Evolutionary conservation across 2,113 vertebrate species (phyloP).

Genomic region (Taurulus bubalis): DNA sequence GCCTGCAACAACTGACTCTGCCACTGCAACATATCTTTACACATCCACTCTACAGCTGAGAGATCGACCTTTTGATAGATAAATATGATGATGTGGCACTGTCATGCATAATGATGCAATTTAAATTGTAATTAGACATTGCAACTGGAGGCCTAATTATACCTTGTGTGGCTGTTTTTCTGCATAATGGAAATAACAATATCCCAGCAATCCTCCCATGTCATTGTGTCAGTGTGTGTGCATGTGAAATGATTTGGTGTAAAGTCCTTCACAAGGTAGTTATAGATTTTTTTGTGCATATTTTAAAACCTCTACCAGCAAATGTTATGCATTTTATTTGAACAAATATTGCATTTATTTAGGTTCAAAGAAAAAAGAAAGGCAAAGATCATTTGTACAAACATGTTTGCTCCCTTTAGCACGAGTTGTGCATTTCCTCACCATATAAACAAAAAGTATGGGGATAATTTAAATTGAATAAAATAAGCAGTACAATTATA

Average conservation of each 20-base stretch:
- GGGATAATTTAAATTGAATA: not conserved
- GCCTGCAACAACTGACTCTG: not conserved
- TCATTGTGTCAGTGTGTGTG: not conserved
- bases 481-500: not conserved
- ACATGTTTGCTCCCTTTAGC: constrained; percentile 26
- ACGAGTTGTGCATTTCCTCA: constrained; percentile 16
- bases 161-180: constrained; percentile 1
- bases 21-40: not conserved
- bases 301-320: constrained; percentile 20
- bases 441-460: not conserved
- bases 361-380: constrained; percentile 55
- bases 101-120: constrained; percentile 24
- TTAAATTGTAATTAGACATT: constrained; percentile 25
- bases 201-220: constrained; percentile 4
- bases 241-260: not conserved
- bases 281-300: not conserved
- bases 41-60: not conserved
- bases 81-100: constrained; percentile 10
- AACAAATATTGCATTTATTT: constrained; percentile 67
- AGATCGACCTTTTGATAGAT: not conserved
- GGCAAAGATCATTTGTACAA: constrained; percentile 49
- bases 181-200: constrained; percentile 25
- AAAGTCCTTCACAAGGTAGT: not conserved
- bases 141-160: constrained; percentile 24
- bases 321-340: constrained; percentile 15